These are phyloP conservation scores for Caenorhabditis sinica DNA, from an alignment of 2,888 invertebrate species.

Conservation along the genomic window DNA sequence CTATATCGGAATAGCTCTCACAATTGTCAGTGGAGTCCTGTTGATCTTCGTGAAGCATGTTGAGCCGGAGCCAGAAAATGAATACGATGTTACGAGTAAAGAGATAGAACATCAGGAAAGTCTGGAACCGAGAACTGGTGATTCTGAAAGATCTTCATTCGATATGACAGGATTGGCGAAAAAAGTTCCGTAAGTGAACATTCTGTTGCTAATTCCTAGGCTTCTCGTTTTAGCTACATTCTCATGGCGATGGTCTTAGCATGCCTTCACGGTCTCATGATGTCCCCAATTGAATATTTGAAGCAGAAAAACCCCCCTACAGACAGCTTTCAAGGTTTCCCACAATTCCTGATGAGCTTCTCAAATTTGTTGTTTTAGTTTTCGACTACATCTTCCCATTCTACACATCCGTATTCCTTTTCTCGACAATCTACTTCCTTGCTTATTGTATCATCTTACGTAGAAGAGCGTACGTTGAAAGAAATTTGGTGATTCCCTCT, in stretches of 20 bases:
- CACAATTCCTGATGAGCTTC: background rate
- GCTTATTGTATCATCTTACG: constrained; percentile 75
- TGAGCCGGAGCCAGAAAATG: constrained; percentile 58
- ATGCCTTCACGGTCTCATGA: constrained; percentile 79
- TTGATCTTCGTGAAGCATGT: constrained; percentile 73
- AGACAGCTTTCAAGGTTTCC: constrained; percentile 54
- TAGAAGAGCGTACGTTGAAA: constrained; percentile 70
- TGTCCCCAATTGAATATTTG: constrained; percentile 78
- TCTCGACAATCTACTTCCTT: constrained; percentile 80
- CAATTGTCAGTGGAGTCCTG: constrained; percentile 75
- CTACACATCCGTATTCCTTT: constrained; percentile 79
- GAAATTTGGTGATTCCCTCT: constrained; percentile 76
- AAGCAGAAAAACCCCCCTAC: constrained; percentile 71
- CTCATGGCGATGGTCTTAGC: constrained; percentile 77
- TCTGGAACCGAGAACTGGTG: constrained; percentile 6
- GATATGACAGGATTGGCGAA: constrained; percentile 36
- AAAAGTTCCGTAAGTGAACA: constrained; percentile 57
- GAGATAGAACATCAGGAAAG: constrained; percentile 43
- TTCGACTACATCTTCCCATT: constrained; percentile 82
- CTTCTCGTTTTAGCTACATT: constrained; percentile 71
- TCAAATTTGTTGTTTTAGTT: constrained; percentile 68
- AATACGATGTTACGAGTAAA: constrained; percentile 37
- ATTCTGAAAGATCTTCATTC: constrained; percentile 8
- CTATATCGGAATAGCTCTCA: constrained; percentile 79
- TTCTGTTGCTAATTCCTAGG: background rate